Percentiles rank a stretch among this genome's conserved stretches.
These are phyloP conservation scores for Crambe crambe DNA, from an alignment of 37 sponge, comb jelly and placozoan species.

Conservation along the genomic window DNA sequence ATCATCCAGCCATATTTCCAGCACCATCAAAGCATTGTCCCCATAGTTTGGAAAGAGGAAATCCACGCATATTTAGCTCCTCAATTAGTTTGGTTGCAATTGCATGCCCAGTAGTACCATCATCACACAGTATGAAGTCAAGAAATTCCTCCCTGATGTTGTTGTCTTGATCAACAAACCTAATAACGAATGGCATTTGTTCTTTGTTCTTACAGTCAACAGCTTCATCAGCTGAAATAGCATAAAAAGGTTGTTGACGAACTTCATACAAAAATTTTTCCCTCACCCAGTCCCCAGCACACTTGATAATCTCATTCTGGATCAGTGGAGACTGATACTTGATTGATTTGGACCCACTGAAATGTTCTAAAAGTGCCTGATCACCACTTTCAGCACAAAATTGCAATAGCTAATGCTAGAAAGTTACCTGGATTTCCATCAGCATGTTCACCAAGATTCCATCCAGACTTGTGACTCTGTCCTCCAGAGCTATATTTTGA, in stretches of 20 bases:
- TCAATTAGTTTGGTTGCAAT: neutral
- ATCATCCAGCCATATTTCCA: constrained; percentile 1
- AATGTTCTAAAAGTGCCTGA: constrained; percentile 12
- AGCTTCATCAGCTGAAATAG: constrained; percentile 13
- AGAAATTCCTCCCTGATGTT: constrained; percentile 6
- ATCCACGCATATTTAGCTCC: neutral
- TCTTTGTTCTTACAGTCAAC: neutral
- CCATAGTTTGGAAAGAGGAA: constrained; percentile 5
- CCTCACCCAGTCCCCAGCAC: neutral
- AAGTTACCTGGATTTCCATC: constrained; percentile 8
- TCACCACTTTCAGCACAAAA: constrained; percentile 13
- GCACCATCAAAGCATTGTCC: constrained; percentile 5
- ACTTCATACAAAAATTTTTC: neutral
- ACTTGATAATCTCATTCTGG: neutral
- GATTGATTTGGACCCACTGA: neutral
- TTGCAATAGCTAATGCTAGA: constrained; percentile 9
- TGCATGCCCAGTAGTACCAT: constrained; percentile 2
- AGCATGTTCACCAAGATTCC: neutral
- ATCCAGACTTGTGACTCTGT: constrained; percentile 1
- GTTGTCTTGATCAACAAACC: neutral
- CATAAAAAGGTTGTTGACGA: constrained; percentile 11
- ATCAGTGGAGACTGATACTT: neutral
- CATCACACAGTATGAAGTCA: constrained; percentile 10
- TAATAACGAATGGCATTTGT: neutral
- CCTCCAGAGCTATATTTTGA: constrained; percentile 22